Conservation (phyloP, 2,797 vertebrate genomes). For the Xyrichtys novacula region DNA sequence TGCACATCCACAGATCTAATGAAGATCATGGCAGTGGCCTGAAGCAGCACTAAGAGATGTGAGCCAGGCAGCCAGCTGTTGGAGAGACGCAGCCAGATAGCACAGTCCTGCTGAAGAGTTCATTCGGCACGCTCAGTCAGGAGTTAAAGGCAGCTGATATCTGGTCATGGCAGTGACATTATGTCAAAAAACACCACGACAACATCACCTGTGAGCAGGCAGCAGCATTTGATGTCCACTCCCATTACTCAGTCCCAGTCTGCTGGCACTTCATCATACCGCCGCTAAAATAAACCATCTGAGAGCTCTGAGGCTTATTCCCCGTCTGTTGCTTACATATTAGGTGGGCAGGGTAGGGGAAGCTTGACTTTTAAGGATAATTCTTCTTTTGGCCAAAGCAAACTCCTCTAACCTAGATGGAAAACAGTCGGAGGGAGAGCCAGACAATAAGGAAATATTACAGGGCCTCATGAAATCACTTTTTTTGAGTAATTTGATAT, state of each 20-base stretch:
- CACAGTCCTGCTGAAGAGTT: slow-evolving; percentile 20
- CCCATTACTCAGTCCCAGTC: slow-evolving; percentile 41
- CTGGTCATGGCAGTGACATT: slow-evolving; percentile 12
- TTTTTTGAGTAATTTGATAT: no score
- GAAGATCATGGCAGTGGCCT: slow-evolving; percentile 46
- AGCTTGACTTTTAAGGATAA: slow-evolving; percentile 67
- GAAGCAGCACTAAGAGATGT: slow-evolving; percentile 37
- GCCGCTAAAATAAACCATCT: slow-evolving; percentile 63
- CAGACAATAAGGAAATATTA: no score
- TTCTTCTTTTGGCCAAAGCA: slow-evolving; percentile 53
- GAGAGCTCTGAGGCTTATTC: slow-evolving; percentile 68
- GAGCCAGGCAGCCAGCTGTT: slow-evolving; percentile 63
- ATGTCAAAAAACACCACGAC: slow-evolving; percentile 17
- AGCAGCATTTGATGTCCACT: slow-evolving; percentile 11
- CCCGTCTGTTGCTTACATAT: slow-evolving; percentile 73
- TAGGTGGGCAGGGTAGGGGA: slow-evolving; percentile 53
- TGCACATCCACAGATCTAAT: slow-evolving; percentile 56
- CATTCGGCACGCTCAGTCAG: slow-evolving; percentile 1
- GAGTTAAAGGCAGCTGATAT: slow-evolving; percentile 4
- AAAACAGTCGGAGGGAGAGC: not conserved
- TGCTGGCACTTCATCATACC: slow-evolving; percentile 46
- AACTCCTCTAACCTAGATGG: slow-evolving; percentile 45
- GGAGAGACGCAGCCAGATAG: slow-evolving; percentile 24
- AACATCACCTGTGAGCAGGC: slow-evolving; percentile 40
- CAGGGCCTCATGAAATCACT: no score